Base-by-base conservation (phyloP, 1,140 invertebrate genomes). In the Drosophila sulfurigaster region DNA sequence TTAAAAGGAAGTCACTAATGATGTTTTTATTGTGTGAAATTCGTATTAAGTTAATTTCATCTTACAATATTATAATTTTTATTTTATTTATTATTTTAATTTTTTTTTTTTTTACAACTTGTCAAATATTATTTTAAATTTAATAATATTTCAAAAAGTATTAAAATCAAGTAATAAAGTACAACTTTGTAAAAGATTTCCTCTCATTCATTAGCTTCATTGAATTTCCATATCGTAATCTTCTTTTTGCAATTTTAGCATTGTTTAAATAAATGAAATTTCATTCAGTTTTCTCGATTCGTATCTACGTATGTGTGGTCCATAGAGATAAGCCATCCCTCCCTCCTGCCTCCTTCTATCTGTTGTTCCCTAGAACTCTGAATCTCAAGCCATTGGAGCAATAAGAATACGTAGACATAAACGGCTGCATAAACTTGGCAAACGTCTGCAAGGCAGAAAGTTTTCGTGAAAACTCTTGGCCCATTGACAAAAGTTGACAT, bases 401-500 rank as follows among this genome's bases (percentile, higher is more conserved):
- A 65, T 48, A 16, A 16, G 43, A 48, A 65, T 43, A 64, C 66
- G 52, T 60, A 71, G 65, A 71, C 59, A 56, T 57, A 65, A 75
- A 71, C 67, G 67, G 67, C 49, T 71, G 73, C 73, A 54, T 48
- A 69, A 75, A 75, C 52, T 75, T 75, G 72, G 66, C 72, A 63
- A 73, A 75, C 66, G 72, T 71, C 73, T 75, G 73, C 68, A 30
- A 35, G 15, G 60, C 73, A 54, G 46, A 71, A 75, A 57, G 6
- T 75, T 71, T 65, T 75, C 10, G 51, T 28, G 15, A 51, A 28
- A 56, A 65, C 67, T 75, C 38, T 75, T 75, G 73, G 73, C 60
- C 74, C 68, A 76, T 76, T 76, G 68, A 76, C 74, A 72, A 76
- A 76, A 76, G 74, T 76, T 76, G 74, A 72, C 74, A 76, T 76